Percentiles rank a stretch among this genome's conserved stretches.
These are phyloP conservation scores for Gambusia yucatana DNA, from an alignment of 2,797 vertebrate species.

Conservation along the genomic window DNA sequence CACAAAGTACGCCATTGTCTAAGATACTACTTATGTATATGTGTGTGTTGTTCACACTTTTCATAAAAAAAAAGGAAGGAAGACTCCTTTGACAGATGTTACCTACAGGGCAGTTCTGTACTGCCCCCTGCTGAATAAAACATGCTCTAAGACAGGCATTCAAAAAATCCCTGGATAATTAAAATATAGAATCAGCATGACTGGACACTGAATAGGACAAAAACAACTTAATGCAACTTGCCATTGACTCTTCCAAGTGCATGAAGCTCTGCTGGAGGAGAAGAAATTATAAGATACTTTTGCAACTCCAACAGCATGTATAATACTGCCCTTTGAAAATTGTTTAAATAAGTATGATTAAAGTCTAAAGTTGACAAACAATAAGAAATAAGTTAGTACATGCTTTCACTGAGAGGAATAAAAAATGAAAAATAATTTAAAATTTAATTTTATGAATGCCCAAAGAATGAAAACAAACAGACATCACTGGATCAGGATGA, in stretches of 20 bases:
- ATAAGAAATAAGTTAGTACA: not conserved
- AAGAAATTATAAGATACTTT: not conserved
- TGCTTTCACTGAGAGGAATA: not conserved
- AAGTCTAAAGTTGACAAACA: not conserved
- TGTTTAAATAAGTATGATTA: not conserved
- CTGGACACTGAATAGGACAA: not conserved
- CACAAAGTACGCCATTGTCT: not conserved
- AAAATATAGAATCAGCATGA: not conserved
- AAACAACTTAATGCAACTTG: not conserved
- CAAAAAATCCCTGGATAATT: not conserved
- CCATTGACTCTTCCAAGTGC: not conserved
- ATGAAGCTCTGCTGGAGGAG: not conserved
- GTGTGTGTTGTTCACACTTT: not conserved
- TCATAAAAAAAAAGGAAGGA: not conserved
- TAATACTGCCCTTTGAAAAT: not conserved
- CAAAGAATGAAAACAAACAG: not conserved
- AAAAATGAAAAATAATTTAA: not conserved
- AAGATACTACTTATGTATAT: not conserved
- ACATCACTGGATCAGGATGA: not conserved
- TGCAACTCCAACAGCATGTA: not conserved
- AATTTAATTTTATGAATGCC: not conserved
- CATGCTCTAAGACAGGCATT: not conserved
- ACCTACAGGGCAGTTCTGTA: not conserved
- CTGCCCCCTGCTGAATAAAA: slow-evolving; percentile 25
- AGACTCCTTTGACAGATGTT: not conserved